Base-by-base conservation (phyloP, 1,140 invertebrate genomes). In the Lepidurus apus region DNA sequence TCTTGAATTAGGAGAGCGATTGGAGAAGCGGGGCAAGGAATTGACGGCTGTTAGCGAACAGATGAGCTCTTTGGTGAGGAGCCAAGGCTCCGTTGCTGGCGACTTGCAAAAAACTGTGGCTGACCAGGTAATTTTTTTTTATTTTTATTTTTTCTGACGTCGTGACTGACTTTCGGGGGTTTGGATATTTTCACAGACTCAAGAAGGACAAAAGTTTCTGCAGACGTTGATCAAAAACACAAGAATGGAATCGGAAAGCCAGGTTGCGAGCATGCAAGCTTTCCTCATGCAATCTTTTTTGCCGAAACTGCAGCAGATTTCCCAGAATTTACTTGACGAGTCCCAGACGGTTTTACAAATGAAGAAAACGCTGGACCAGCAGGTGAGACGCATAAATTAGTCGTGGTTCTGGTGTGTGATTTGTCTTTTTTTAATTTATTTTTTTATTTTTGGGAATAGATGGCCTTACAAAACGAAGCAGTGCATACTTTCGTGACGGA, bases 11-110 rank as follows among this genome's bases (percentile, higher is more conserved):
- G 79, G 80, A 44, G 43, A 44, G 7, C 74, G 75, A 11, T 73
- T 80, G 74, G 80, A 79, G 17, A 80, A 79, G 42, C 43, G 78
- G 73, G 75, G 77, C 17, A 24, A 43, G 6, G 80, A 80, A 65
- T 43, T 80, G 47, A 79, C 47, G 9, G 74, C 74, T 11, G 45
- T 78, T 34, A 78, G 80, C 44, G 78, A 79, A 26, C 74, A 76
- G 24, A 78, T 80, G 77, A 74, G 65, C 9, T 76, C 74, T 24
- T 47, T 80, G 53, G 80, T 80, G n/a, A 45, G 65, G 53, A 42
- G 73, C 26, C 74, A 79, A 53, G 65, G 74, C 24, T 24, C 21
- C 24, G 26, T 78, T 7, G 75, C 76, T 45, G 74, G 79, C 42
- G 65, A 73, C 13, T 75, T 65, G 34, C 74, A 79, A 74, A 79